Evolutionary conservation across 2,797 vertebrate genomes (phyloP).

Genomic region (Anableps anableps): DNA sequence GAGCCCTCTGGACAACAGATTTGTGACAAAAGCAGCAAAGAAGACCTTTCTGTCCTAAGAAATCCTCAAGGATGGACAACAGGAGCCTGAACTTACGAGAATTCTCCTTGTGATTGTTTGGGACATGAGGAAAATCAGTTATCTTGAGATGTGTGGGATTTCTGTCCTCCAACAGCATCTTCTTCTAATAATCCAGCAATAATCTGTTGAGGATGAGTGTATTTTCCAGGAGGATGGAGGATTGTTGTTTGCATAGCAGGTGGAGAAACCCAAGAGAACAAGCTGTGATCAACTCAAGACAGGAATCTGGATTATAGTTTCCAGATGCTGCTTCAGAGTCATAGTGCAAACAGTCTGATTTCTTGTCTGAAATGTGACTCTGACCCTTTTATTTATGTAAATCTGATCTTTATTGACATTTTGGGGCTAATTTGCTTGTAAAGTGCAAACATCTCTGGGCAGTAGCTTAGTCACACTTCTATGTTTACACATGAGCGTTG

Average conservation of each 20-base stretch:
- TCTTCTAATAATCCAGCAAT: not conserved
- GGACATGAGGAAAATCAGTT: no score
- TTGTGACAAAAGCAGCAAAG: no score
- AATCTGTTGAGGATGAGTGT: not conserved
- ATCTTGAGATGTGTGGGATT: no score
- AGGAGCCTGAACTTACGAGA: no score
- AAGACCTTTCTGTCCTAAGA: no score
- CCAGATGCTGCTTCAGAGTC: not conserved
- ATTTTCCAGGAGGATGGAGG: not conserved
- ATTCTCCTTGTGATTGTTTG: no score
- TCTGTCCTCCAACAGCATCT: not conserved
- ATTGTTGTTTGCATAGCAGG: not conserved
- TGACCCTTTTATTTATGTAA: conserved; percentile 8
- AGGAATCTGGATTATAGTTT: not conserved
- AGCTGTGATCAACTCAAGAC: not conserved
- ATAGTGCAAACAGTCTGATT: not conserved
- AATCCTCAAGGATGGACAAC: no score
- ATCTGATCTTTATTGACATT: conserved; percentile 24
- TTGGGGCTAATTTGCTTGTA: conserved; percentile 27
- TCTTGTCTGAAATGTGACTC: not conserved
- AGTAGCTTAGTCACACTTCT: conserved; percentile 43
- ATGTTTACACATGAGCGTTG: conserved; percentile 40
- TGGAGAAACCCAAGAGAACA: not conserved
- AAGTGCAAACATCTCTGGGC: conserved; percentile 23
- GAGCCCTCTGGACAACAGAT: no score